Conservation (phyloP, 2,113 vertebrate species). For the Syngnathus typhle region DNA sequence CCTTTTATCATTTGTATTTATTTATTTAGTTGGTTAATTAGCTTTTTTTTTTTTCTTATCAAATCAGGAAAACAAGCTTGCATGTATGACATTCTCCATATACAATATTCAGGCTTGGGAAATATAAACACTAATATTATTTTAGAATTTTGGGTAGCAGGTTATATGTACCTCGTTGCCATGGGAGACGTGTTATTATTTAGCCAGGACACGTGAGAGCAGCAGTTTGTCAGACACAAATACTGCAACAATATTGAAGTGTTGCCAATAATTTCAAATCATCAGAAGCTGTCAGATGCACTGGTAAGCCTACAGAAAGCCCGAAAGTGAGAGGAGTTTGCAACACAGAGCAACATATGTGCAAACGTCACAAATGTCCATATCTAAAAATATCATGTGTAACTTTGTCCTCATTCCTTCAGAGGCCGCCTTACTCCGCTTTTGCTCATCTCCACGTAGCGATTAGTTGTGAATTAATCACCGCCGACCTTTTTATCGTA, state of each 20-base stretch:
- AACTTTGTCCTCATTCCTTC: slow-evolving; percentile 4
- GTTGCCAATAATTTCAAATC: slow-evolving; percentile 19
- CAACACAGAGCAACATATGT: not conserved
- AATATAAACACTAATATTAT: not conserved
- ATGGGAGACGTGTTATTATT: not conserved
- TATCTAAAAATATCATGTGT: not conserved
- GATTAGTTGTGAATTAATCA: slow-evolving; percentile 36
- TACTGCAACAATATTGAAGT: slow-evolving; percentile 12
- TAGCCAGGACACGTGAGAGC: not conserved
- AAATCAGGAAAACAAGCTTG: not conserved
- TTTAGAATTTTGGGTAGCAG: not conserved
- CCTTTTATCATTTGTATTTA: not conserved
- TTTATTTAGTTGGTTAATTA: not conserved
- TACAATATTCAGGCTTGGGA: not conserved
- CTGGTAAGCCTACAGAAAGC: not conserved
- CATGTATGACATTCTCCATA: not conserved
- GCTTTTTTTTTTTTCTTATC: not conserved
- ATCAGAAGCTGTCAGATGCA: not conserved
- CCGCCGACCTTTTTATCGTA: slow-evolving; percentile 7
- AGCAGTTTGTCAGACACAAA: not conserved
- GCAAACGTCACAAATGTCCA: slow-evolving; percentile 2
- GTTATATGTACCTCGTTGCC: not conserved
- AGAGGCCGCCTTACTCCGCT: slow-evolving; percentile 18
- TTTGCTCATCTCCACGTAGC: slow-evolving; percentile 13
- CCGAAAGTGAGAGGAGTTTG: not conserved